Evolutionary conservation across 2,113 vertebrate genomes (phyloP), one percentile per base, ranked within the genome.

Genomic region (Garra rufa): DNA sequence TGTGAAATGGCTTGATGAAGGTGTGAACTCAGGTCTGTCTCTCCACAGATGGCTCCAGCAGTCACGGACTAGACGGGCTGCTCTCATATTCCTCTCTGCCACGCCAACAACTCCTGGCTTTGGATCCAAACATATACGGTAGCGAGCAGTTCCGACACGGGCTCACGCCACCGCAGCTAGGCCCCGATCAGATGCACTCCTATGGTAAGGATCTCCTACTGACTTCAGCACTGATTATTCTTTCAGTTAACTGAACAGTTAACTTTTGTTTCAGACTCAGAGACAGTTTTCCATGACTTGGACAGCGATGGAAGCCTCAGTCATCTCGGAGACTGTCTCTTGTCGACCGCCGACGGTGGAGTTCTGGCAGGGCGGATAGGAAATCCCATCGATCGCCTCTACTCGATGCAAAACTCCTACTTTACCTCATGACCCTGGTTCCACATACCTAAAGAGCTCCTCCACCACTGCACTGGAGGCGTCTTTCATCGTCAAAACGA

Each of bases 371-470:
- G 94, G 6, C 93, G 95, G 5, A 94, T 97, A 91, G 96, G 96
- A 90, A 97, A 96, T 88, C 96, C 96, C 88, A 97, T 97, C 0
- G 96, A 97, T 90, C 96, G 95, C 57, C 96, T 97, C 78, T 97
- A 97, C 91, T 97, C 96, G 89, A 97, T 97, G 96, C 96, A 97
- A 91, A 97, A 94, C 92, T 97, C 96, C 89, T 97, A 97, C 92
- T 97, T 97, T 94, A 96, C 96, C 59, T 97, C 96, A 92, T 97
- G 96, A 97, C 95, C 87, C 85, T 90, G 76, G 89, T 83, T 89
- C 85, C 86, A 85, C 87, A 86, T 84, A 82, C 85, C 81, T 81
- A 88, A 90, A 85, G n/a, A 84, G 71, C 83, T 89, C 79, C 90
- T 86, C 88, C 90, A 86, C 86, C 91, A 57, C 78, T 90, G 89